Conservation (phyloP, 2,888 invertebrate genomes). For the Drosophila ustulata region DNA sequence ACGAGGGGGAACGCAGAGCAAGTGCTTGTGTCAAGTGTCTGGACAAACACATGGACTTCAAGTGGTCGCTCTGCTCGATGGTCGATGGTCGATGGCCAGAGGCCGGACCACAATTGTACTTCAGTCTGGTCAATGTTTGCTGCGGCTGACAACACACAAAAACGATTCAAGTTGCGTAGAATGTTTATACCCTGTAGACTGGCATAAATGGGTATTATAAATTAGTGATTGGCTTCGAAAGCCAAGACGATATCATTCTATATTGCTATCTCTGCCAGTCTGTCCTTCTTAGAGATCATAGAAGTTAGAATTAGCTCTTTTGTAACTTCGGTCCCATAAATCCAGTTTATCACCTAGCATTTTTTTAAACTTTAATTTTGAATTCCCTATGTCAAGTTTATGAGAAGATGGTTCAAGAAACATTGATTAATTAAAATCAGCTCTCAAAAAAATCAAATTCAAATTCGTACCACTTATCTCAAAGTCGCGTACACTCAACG, state of each 20-base stretch:
- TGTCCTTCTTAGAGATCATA: too few relatives aligned
- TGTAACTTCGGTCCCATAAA: too few relatives aligned
- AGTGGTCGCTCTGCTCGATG: constrained; percentile 41
- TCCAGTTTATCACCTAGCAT: too few relatives aligned
- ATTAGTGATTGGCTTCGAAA: too few relatives aligned
- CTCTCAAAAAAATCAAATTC: too few relatives aligned
- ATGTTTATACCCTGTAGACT: neutral
- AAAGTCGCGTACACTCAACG: neutral
- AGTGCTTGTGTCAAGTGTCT: constrained; percentile 79
- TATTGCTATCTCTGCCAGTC: too few relatives aligned
- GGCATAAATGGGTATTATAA: neutral
- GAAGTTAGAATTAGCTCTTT: too few relatives aligned
- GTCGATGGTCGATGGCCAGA: constrained; percentile 1
- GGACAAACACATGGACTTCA: constrained; percentile 76
- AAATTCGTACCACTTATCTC: neutral
- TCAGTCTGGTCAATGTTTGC: constrained; percentile 52
- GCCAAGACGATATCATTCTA: too few relatives aligned
- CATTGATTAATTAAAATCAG: too few relatives aligned
- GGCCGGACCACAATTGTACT: constrained; percentile 29
- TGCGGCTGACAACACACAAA: constrained; percentile 61
- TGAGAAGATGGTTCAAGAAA: too few relatives aligned
- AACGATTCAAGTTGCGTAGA: constrained; percentile 34
- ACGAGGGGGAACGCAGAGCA: constrained; percentile 24
- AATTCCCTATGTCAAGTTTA: too few relatives aligned
- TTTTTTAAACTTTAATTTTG: too few relatives aligned